Conservation (phyloP, 2,113 vertebrate species). For the Cisticola juncidis region DNA sequence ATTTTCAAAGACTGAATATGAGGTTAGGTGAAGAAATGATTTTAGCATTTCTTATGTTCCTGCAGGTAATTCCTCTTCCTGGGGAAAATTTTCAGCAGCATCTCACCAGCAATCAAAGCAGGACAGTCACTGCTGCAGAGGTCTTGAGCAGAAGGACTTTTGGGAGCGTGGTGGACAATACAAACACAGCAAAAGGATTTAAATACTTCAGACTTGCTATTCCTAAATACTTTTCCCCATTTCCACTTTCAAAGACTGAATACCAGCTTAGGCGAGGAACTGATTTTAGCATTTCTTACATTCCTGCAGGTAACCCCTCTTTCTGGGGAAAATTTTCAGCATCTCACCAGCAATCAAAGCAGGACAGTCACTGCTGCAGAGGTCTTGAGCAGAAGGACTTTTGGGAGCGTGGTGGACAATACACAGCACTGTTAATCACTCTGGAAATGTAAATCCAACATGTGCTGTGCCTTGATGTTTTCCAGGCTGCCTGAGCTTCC, state of each 20-base stretch:
- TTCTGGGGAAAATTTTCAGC: background rate
- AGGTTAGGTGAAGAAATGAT: background rate
- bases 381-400: background rate
- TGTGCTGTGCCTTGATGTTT: background rate
- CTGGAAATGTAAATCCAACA: background rate
- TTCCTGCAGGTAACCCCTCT: background rate
- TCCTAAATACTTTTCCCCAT: background rate
- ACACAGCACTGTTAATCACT: background rate
- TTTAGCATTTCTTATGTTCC: background rate
- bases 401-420: background rate
- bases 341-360: fast-evolving
- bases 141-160: background rate
- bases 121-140: background rate
- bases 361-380: background rate
- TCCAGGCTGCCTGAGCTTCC: background rate
- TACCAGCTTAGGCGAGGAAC: background rate
- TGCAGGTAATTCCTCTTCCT: background rate
- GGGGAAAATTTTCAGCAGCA: background rate
- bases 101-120: fast-evolving
- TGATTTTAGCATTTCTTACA: background rate
- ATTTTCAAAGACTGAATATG: background rate
- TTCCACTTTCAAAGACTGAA: background rate
- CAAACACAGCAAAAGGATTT: background rate
- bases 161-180: background rate
- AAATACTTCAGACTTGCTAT: fast-evolving